Evolutionary conservation across 2,888 invertebrate genomes (phyloP), one percentile per base, ranked within the genome.

Genomic region (Piscicola geometra): DNA sequence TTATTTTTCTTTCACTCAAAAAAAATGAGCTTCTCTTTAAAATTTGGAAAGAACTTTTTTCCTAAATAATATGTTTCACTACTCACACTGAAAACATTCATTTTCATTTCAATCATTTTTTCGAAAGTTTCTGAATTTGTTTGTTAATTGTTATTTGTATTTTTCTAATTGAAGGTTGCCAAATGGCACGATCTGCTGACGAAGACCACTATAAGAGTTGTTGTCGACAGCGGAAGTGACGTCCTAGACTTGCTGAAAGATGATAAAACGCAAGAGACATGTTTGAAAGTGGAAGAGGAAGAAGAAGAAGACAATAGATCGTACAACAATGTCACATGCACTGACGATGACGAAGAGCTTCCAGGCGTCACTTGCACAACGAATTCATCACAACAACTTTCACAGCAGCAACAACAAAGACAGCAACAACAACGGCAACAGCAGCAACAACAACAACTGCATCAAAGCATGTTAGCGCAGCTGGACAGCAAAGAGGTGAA

Each of bases 401-500:
- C 15, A 5, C 41, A 41, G 15, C 41, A 41, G 15, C 9, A 41
- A 15, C 41, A 41, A 41, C 41, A 41, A 9, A 41, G 15, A 5
- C 41, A 41, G 15, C 41, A 41, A 15, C 41, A 41, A 9, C 41
- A 41, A 41, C 41, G 15, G 15, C 5, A 41, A 41, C 5, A 41
- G 9, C 15, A 5, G 9, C 41, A 5, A 41, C 15, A 41, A 9
- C 60, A 56, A 18, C n/a, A 9, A 25, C 21, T 5, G 3, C n/a
- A 56, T 9, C 60, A 56, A 25, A 25, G 9, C 3, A 5, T n/a
- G n/a, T 21, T 56, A 5, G 25, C n/a, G 21, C 60, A 56, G n/a
- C n/a, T 78, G 28, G 30, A 56, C 41, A 83, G 83, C 56, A 81
- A 79, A 32, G 86, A 84, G 79, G 81, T 82, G 79, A 87, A 84